Evolutionary conservation across 2,797 vertebrate genomes (phyloP).

Genomic region (Onychomys arenicola): DNA sequence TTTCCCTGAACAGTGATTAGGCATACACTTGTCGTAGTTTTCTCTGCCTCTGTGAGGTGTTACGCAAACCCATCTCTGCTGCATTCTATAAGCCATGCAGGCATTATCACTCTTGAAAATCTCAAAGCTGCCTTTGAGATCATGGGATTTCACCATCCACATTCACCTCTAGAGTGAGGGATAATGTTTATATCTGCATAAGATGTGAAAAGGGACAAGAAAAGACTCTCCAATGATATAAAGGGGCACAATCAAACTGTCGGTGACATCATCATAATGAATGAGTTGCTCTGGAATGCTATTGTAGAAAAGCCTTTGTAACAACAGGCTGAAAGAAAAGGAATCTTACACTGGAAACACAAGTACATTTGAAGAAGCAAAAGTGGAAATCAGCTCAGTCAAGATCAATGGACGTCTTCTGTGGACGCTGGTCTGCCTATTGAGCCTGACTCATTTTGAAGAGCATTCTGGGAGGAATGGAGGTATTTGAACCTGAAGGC

Average conservation of each 20-base stretch:
- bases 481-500: background rate
- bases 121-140: constrained; percentile 66
- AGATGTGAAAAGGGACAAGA: background rate
- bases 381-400: background rate
- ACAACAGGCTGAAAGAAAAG: background rate
- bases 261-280: background rate
- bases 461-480: background rate
- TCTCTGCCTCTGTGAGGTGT: constrained; percentile 77
- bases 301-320: background rate
- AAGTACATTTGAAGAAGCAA: background rate
- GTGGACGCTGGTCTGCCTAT: background rate
- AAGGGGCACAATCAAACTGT: background rate
- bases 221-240: background rate
- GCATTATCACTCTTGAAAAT: constrained; percentile 78
- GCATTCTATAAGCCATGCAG: constrained; percentile 74
- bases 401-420: background rate
- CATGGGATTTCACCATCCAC: constrained; percentile 67
- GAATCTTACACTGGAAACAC: background rate
- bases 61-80: constrained; percentile 71
- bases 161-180: constrained; percentile 72
- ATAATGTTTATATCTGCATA: constrained; percentile 34
- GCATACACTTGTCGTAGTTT: constrained; percentile 84
- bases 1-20: constrained; percentile 82
- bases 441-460: constrained; percentile 22
- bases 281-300: background rate